A percentile compares a stretch with the other conserved stretches of the same genome.
Conservation (phyloP, 2,888 invertebrate species). For the Protula sp. region DNA sequence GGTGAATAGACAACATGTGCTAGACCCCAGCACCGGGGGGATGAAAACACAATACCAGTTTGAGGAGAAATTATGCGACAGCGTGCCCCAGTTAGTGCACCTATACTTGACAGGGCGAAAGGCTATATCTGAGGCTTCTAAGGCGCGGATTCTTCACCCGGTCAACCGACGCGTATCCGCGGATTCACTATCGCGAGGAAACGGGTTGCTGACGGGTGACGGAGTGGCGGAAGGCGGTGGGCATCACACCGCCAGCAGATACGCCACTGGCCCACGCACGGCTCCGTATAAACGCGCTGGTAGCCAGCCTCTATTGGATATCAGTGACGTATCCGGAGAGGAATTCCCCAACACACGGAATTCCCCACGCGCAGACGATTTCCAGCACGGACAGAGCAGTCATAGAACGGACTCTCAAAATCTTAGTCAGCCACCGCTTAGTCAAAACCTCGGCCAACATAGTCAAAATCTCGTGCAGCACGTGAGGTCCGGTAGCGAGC, state of each 20-base stretch:
- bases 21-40: slow-evolving; percentile 25
- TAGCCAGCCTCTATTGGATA: slow-evolving; percentile 39
- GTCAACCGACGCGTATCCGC: slow-evolving; percentile 9
- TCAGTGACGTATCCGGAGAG: slow-evolving; percentile 22
- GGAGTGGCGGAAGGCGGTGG: not conserved
- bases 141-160: slow-evolving; percentile 67
- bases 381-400: not conserved
- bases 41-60: slow-evolving; percentile 77
- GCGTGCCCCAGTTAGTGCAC: slow-evolving; percentile 86
- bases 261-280: not conserved
- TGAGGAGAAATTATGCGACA: slow-evolving; percentile 88
- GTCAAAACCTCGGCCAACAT: too few relatives aligned
- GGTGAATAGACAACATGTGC: slow-evolving; percentile 63
- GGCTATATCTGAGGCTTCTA: slow-evolving; percentile 81
- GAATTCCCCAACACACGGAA: too few relatives aligned
- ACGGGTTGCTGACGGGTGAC: not conserved
- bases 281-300: slow-evolving; percentile 25
- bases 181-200: not conserved
- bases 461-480: not conserved
- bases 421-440: too few relatives aligned
- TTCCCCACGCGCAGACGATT: not conserved
- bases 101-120: slow-evolving; percentile 87
- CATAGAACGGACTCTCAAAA: not conserved
- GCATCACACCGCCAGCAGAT: not conserved
- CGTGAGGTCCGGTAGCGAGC: not conserved